Evolutionary conservation across 2,797 vertebrate species (phyloP), one percentile per base, ranked within the genome.

Genomic region (Bufotes viridis): DNA sequence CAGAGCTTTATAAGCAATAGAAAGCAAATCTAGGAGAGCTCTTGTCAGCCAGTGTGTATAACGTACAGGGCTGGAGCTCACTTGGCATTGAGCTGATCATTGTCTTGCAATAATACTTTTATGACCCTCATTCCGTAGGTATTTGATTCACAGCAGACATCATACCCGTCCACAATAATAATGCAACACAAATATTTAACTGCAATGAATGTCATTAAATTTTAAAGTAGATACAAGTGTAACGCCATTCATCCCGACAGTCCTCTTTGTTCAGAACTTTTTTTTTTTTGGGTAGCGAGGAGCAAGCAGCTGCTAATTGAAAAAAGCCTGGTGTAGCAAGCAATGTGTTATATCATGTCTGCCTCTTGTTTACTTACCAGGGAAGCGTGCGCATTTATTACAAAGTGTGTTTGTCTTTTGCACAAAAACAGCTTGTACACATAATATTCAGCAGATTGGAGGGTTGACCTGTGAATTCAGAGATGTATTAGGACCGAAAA

Each of bases 161-260:
- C 26, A 79, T 18, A 63, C 78, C 75, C 29, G 24, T 63, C 67
- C 24, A 13, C 75, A 57, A 75, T 80, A 75, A 85, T 79, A 81
- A 88, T 63, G 12, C 65, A 81, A 74, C 76, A 85, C 82, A 88
- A 63, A 88, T 88, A 88, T 88, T 85, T 85, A 88, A 72, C 87
- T 63, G 76, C 82, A 81, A 58, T 83, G 86, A 61, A 81, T 88
- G 57, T 75, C 82, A 88, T 88, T 88, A 85, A 63, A 88, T 80
- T 85, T 88, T 88, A 81, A 88, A 85, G 65, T n/a, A 60, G 81
- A 80, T 61, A 85, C 67, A 79, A 81, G 67, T 61, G 76, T 81
- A 29, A 24, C 15, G 14, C 61, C 53, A 80, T 70, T 88, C 84
- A 80, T 49, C 57, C 53, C 58, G 24, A 74, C 53, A 81, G 55